phyloP scores from a whole-genome alignment of 2,888 invertebrate species.

The Noctuana brunneofusca region DNA sequence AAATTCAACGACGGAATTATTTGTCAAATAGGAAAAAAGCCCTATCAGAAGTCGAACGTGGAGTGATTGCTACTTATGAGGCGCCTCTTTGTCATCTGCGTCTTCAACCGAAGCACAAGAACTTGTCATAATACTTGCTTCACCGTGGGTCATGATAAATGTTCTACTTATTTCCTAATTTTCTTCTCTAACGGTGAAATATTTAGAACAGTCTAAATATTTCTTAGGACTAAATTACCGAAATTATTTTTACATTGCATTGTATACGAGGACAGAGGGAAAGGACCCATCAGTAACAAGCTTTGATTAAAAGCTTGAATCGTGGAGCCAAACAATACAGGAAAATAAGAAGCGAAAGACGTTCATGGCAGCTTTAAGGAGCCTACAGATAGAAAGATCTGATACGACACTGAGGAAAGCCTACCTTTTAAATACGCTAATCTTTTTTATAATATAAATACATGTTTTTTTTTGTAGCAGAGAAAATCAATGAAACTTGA shows the following conservation, averaged over 20 bases:
- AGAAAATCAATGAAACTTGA: no score
- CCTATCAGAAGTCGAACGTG: no score
- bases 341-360: slow-evolving; percentile 15
- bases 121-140: no score
- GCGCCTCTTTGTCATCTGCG: no score
- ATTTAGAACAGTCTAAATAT: no score
- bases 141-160: no score
- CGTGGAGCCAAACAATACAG: slow-evolving; percentile 17
- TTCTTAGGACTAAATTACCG: not conserved
- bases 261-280: slow-evolving; percentile 1
- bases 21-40: no score
- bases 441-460: not conserved
- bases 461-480: not conserved
- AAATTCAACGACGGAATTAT: no score
- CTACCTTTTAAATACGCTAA: not conserved
- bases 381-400: slow-evolving; percentile 4
- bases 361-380: slow-evolving; percentile 4
- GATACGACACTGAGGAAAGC: not conserved
- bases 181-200: no score
- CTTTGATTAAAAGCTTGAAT: slow-evolving; percentile 17
- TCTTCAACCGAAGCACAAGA: no score
- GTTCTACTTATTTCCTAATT: no score
- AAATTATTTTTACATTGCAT: not conserved
- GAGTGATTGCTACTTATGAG: no score
- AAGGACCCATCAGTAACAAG: slow-evolving; percentile 14